phyloP scores from a whole-genome alignment of 2,888 invertebrate species.

The Suillia variegata region DNA sequence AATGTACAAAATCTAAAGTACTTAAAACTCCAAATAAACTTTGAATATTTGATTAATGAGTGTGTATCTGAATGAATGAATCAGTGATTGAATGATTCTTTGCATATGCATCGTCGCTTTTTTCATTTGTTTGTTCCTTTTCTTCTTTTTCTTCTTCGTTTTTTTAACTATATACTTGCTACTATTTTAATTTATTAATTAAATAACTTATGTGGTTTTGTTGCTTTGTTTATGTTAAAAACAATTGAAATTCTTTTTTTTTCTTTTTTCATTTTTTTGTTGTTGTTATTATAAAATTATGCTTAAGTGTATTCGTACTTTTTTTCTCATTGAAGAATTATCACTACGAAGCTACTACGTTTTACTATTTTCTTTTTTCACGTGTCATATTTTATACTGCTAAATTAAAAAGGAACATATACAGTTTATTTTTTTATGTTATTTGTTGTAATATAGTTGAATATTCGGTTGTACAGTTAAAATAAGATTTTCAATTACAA shows the following conservation, averaged over 20 bases:
- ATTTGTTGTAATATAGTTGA: no score
- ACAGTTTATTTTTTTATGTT: no score
- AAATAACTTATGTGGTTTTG: conserved; percentile 2
- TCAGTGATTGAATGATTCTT: no score
- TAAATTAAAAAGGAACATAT: conserved; percentile 56
- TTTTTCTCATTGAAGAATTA: conserved; percentile 8
- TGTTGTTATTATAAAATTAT: conserved; percentile 13
- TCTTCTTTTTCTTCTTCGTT: conserved; percentile 6
- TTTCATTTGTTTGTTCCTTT: no score
- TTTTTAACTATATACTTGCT: conserved; percentile 9
- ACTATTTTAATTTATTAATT: conserved; percentile 16
- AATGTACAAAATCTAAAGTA: no score
- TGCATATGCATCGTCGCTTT: background rate
- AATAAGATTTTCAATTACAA: no score
- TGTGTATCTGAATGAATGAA: no score
- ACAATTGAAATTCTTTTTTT: conserved; percentile 10
- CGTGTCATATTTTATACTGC: conserved; percentile 29
- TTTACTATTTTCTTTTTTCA: conserved; percentile 32
- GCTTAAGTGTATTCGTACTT: conserved; percentile 3
- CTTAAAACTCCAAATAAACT: no score
- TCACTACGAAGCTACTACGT: conserved; percentile 48
- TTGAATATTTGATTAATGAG: no score
- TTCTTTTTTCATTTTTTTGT: conserved; percentile 7
- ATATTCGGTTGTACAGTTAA: conserved; percentile 20
- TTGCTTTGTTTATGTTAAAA: conserved; percentile 6